A percentile compares a stretch with the other conserved stretches of the same genome.
These are phyloP conservation scores for Pollenia griseotomentosa DNA, from an alignment of 2,888 invertebrate species.

Conservation along the genomic window DNA sequence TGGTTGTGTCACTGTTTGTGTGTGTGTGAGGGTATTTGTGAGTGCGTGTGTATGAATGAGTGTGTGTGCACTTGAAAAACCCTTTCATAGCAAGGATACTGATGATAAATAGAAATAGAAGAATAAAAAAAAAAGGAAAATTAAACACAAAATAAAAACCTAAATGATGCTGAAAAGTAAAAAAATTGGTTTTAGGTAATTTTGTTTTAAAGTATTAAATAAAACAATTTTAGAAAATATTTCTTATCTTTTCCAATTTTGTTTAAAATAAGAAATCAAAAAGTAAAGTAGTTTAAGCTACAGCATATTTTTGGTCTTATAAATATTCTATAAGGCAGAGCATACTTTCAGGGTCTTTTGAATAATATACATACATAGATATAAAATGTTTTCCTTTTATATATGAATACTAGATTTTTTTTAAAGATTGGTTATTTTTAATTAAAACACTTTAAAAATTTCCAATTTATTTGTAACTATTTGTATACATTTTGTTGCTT, in stretches of 20 bases:
- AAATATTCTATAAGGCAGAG: slow-evolving; percentile 58
- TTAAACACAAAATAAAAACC: slow-evolving; percentile 52
- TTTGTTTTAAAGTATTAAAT: too few species aligned
- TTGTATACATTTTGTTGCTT: not conserved
- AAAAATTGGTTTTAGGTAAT: not conserved
- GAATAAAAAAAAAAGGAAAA: slow-evolving; percentile 47
- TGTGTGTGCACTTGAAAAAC: slow-evolving; percentile 79
- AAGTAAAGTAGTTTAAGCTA: not conserved
- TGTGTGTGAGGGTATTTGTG: not conserved
- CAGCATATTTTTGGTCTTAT: slow-evolving; percentile 53
- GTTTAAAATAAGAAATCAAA: too few species aligned
- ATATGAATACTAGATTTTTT: not conserved
- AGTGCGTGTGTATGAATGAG: slow-evolving; percentile 51
- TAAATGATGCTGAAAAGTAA: slow-evolving; percentile 34
- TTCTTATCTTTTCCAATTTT: too few species aligned
- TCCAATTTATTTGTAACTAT: slow-evolving; percentile 6
- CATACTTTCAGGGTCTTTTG: slow-evolving; percentile 70
- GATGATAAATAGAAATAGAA: slow-evolving; percentile 70
- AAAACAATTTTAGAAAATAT: too few species aligned
- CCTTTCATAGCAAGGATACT: slow-evolving; percentile 79
- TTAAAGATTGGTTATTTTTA: not conserved
- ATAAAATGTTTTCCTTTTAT: not conserved
- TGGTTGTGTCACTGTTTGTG: slow-evolving; percentile 76
- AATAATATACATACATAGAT: slow-evolving; percentile 38
- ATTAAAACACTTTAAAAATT: not conserved